Evolutionary conservation across 1,140 invertebrate genomes (phyloP), one percentile per base, ranked within the genome.

Genomic region (Arion vulgaris): DNA sequence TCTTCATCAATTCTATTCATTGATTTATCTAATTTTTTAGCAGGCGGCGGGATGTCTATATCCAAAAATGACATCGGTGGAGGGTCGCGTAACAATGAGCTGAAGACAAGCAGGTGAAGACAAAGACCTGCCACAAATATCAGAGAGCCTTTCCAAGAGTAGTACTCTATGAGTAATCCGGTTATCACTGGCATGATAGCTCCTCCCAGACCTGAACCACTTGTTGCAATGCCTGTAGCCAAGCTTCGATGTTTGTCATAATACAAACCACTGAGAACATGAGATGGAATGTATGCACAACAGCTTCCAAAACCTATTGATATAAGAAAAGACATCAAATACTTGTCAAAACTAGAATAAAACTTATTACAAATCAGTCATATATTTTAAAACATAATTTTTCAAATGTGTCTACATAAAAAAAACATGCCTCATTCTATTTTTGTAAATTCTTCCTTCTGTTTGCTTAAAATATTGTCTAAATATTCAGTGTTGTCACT

Each of bases 81-180:
- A 32, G 85, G 82, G 15, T 86, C 86, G 28, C 83, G 41, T 0
- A 90, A 68, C 34, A 91, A 73, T 9, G 85, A 83, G 32, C 85
- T 81, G 80, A 88, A 88, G 0, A 89, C 83, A 38, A 90, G 76
- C 38, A 87, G 77, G 81, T 91, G 85, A 19, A 99, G 94, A 84
- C 98, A 97, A 53, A 99, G 92, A 0, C 97, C 98, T 23, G 98
- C 96, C 62, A 99, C 93, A 80, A 99, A 95, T 26, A 98, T 94
- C 26, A 98, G 88, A 0, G 96, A 95, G 4, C 92, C 91, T 83
- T 95, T 94, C 97, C 97, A 98, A 1, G 95, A 95, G 51, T 94
- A 94, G 0, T 91, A 85, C 0, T 94, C 89, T n/a, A 96, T 94
- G 1, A 98, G 92, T 1, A 89, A 84, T 36, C 93, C 93, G 23